phyloP scores from a whole-genome alignment of 2,797 vertebrate genomes.

The Podargus strigoides region DNA sequence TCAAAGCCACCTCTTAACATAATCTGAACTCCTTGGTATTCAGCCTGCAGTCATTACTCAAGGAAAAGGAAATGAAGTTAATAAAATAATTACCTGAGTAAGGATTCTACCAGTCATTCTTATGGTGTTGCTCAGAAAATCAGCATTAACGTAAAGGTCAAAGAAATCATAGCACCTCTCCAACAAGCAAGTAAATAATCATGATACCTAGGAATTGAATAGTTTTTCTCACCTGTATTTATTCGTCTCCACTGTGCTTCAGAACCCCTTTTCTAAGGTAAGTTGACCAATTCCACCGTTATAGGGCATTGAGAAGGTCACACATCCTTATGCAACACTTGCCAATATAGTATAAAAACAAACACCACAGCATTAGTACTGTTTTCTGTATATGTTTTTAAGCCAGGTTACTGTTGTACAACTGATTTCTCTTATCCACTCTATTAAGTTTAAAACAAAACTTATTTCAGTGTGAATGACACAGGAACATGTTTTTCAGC shows the following conservation, averaged over 20 bases:
- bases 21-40: background rate
- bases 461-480: background rate
- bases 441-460: background rate
- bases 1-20: background rate
- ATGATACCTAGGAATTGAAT: background rate
- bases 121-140: background rate
- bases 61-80: background rate
- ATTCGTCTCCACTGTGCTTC: background rate
- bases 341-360: background rate
- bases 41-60: background rate
- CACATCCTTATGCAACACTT: background rate
- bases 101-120: background rate
- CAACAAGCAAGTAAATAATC: background rate
- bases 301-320: background rate
- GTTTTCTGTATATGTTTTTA: background rate
- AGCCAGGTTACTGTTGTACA: background rate
- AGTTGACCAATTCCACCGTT: background rate
- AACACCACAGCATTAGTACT: background rate
- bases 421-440: background rate
- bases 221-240: background rate
- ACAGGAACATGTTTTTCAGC: background rate
- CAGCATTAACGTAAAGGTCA: background rate
- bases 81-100: background rate
- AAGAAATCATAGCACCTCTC: background rate
- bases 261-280: background rate